Evolutionary conservation across 2,797 vertebrate genomes (phyloP).

Genomic region (Chelidonichthys spinosus): DNA sequence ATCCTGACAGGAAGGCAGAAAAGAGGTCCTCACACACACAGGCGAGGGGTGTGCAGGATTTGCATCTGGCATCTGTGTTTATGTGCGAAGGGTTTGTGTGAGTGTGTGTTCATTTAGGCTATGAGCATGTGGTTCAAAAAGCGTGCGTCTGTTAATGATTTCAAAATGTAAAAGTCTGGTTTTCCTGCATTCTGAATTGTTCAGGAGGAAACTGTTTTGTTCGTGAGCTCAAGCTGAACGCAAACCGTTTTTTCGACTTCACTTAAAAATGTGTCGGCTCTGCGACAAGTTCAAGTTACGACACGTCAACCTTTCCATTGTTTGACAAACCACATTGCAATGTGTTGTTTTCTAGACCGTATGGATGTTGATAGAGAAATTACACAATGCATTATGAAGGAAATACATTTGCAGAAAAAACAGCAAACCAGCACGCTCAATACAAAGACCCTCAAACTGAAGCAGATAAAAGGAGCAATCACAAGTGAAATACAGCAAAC

Average conservation of each 20-base stretch:
- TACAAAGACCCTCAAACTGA: neutral
- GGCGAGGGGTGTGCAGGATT: conserved; percentile 11
- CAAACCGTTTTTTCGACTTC: conserved; percentile 30
- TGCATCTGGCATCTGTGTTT: conserved; percentile 5
- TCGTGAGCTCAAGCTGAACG: conserved; percentile 15
- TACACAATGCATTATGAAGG: neutral
- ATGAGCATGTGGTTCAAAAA: conserved; percentile 25
- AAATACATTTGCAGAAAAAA: neutral
- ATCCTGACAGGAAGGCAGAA: conserved; percentile 31
- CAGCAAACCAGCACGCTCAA: neutral
- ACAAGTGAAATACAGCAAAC: neutral
- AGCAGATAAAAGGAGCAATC: conserved; percentile 20
- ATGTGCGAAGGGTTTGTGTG: neutral
- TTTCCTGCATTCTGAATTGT: conserved; percentile 5
- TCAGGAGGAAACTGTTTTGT: conserved; percentile 34
- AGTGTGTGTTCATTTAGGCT: neutral
- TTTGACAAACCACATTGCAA: neutral
- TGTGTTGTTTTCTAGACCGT: neutral
- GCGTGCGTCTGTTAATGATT: conserved; percentile 38
- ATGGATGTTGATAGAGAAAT: neutral
- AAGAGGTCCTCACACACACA: neutral
- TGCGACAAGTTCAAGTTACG: neutral
- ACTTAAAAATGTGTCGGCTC: neutral
- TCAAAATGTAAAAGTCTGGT: conserved; percentile 35
- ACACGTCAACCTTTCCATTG: neutral